phyloP scores from a whole-genome alignment of 2,797 vertebrate species.

The Betta splendens region DNA sequence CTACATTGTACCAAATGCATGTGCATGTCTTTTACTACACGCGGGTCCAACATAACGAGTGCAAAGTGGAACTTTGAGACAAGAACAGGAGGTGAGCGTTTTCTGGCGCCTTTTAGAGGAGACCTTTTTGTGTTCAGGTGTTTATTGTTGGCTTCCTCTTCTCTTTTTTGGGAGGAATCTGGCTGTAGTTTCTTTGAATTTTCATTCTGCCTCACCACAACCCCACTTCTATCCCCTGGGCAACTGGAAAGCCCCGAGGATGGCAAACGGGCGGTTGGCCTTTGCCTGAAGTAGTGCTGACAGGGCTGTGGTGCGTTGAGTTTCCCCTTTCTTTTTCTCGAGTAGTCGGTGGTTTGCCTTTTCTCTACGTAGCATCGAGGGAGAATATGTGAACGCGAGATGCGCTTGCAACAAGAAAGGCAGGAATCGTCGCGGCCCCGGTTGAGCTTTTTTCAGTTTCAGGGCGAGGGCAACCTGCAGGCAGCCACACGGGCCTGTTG shows the following conservation, averaged over 20 bases:
- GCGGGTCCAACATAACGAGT: conserved; percentile 20
- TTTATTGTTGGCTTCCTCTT: conserved; percentile 12
- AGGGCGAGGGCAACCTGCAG: not conserved
- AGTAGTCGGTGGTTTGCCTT: conserved; percentile 43
- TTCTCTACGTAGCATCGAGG: not conserved
- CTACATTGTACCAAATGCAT: conserved; percentile 16
- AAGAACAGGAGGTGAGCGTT: conserved; percentile 25
- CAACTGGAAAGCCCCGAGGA: conserved; percentile 70
- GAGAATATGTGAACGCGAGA: conserved; percentile 28
- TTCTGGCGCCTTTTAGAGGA: conserved; percentile 14
- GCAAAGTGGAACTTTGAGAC: conserved; percentile 35
- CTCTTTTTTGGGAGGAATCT: conserved; percentile 57
- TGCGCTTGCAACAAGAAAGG: not conserved
- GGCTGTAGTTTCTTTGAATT: conserved; percentile 55
- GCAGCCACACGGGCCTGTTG: not conserved
- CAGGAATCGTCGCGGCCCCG: conserved; percentile 5
- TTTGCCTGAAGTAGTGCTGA: conserved; percentile 67
- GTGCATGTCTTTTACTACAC: conserved; percentile 25
- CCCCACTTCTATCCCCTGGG: conserved; percentile 38
- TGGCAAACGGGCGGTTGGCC: conserved; percentile 44
- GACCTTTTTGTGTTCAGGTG: conserved; percentile 34
- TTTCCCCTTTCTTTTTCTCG: conserved; percentile 61
- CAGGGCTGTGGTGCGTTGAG: conserved; percentile 49
- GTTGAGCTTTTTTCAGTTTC: conserved; percentile 20
- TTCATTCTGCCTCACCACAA: conserved; percentile 39